Conservation (phyloP, 2,888 invertebrate species). For the Lypha dubia region DNA sequence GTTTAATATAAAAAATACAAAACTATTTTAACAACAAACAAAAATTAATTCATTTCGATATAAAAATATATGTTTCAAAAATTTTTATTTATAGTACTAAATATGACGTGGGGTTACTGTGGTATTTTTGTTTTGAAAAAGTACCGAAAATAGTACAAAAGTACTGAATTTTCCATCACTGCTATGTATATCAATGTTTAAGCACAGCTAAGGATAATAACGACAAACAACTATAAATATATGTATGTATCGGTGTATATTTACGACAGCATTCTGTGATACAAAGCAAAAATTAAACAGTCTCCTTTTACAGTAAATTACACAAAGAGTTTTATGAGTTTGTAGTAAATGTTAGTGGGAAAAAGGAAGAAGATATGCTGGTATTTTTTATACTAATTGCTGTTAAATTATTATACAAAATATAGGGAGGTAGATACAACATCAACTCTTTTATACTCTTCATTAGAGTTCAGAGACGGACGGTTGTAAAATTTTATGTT, state of each 20-base stretch:
- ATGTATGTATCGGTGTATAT: too few species aligned
- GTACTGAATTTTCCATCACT: too few species aligned
- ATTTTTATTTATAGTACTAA: too few species aligned
- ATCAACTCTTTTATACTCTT: not conserved
- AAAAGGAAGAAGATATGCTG: too few species aligned
- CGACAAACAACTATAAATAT: slow-evolving; percentile 12
- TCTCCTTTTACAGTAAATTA: slow-evolving; percentile 48
- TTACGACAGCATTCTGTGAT: not conserved
- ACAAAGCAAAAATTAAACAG: slow-evolving; percentile 20
- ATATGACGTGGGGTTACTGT: too few species aligned
- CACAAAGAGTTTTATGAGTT: slow-evolving; percentile 17
- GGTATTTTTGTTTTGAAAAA: too few species aligned
- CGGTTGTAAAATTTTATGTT: not conserved
- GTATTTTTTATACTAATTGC: slow-evolving; percentile 3
- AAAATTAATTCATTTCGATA: too few species aligned
- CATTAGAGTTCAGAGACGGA: not conserved
- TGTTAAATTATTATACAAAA: not conserved
- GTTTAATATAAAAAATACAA: too few species aligned
- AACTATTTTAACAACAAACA: too few species aligned
- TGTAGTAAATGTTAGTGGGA: not conserved
- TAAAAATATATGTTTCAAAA: too few species aligned
- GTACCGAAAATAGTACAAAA: too few species aligned
- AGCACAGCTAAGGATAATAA: slow-evolving; percentile 46
- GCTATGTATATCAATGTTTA: slow-evolving; percentile 3
- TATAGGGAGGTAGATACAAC: not conserved